These are phyloP conservation scores for Mesorhabditis spiculigera DNA, from an alignment of 2,888 invertebrate genomes.

Conservation along the genomic window DNA sequence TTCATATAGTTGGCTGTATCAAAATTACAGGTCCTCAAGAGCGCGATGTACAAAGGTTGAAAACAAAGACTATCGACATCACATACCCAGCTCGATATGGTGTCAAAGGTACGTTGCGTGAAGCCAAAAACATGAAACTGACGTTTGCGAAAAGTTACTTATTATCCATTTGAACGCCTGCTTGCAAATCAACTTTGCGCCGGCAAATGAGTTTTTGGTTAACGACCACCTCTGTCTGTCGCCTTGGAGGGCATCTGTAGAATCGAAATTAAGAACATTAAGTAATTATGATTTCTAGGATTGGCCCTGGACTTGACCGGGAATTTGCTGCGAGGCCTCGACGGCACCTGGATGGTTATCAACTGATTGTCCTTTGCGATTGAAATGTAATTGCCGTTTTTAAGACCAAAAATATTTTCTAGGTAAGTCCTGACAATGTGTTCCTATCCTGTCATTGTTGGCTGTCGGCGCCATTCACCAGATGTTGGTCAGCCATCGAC, in stretches of 20 bases:
- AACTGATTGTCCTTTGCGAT: slow-evolving; percentile 83
- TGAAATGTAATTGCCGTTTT: slow-evolving; percentile 56
- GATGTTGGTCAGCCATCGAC: slow-evolving; percentile 85
- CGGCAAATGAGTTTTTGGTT: too few species aligned
- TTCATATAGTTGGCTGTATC: slow-evolving; percentile 11
- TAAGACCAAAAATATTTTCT: neutral
- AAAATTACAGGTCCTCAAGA: slow-evolving; percentile 66
- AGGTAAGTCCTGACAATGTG: slow-evolving; percentile 51
- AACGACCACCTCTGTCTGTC: too few species aligned
- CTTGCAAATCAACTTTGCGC: too few species aligned
- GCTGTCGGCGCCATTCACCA: slow-evolving; percentile 91
- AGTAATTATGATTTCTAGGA: slow-evolving; percentile 62
- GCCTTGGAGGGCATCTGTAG: too few species aligned
- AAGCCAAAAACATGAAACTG: neutral
- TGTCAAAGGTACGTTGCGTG: slow-evolving; percentile 31
- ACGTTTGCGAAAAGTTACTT: neutral
- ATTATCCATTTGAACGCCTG: too few species aligned
- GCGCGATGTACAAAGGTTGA: slow-evolving; percentile 79
- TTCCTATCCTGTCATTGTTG: slow-evolving; percentile 71
- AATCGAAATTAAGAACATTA: neutral
- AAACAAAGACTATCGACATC: slow-evolving; percentile 78
- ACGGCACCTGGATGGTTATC: slow-evolving; percentile 73
- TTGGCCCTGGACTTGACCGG: slow-evolving; percentile 76
- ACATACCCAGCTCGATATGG: slow-evolving; percentile 79
- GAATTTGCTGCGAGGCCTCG: slow-evolving; percentile 77